Conservation (phyloP, 2,797 vertebrate species). For the Microctenopoma steveboyesi region DNA sequence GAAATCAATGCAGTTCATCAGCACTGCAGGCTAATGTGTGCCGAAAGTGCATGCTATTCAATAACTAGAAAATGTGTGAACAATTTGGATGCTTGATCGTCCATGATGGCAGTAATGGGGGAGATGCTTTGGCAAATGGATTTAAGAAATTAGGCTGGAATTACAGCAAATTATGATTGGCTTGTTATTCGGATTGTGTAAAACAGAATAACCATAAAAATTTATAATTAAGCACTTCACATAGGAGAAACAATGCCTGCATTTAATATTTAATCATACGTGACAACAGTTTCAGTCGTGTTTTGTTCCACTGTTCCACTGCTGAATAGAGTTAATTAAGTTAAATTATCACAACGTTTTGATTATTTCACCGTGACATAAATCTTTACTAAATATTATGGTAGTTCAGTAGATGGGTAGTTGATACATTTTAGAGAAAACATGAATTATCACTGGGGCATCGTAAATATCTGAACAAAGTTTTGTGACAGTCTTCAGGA, state of each 20-base stretch:
- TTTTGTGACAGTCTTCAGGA: too few relatives aligned
- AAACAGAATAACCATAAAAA: background rate
- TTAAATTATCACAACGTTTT: background rate
- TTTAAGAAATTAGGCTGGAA: background rate
- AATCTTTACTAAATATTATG: too few relatives aligned
- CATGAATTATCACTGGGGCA: too few relatives aligned
- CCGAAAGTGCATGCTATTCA: background rate
- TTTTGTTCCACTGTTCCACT: background rate
- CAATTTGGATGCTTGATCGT: background rate
- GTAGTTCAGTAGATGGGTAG: too few relatives aligned
- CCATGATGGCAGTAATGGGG: background rate
- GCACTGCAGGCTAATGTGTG: slow-evolving; percentile 3
- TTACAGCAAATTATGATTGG: background rate
- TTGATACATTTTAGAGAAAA: too few relatives aligned
- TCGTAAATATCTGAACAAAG: too few relatives aligned
- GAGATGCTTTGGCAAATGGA: background rate
- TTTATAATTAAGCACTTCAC: too few relatives aligned
- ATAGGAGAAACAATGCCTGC: background rate
- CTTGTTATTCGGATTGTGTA: background rate
- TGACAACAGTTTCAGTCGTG: too few relatives aligned
- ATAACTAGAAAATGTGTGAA: background rate
- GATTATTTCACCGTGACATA: too few relatives aligned
- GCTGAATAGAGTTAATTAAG: background rate
- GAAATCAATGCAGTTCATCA: slow-evolving; percentile 37
- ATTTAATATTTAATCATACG: background rate